Base-by-base conservation (phyloP, 2,113 vertebrate species). In the Carlito syrichta region DNA sequence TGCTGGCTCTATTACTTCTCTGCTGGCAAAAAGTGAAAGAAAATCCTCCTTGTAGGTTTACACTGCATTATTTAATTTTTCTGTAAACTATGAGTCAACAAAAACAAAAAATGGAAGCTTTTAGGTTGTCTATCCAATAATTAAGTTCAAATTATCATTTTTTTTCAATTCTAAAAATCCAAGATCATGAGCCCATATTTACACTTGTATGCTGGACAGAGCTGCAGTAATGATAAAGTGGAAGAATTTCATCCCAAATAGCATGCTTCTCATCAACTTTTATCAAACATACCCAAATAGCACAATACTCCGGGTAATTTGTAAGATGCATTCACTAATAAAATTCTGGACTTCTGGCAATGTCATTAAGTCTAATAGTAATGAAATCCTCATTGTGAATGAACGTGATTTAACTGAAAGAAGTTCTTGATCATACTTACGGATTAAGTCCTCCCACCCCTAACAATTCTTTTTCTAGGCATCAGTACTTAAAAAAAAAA, bases 11-110 rank as follows among this genome's bases (percentile, higher is more conserved):
- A 77, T 95, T 95, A 88, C 92, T 82, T 40, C 82, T 94, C 93
- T 68, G 43, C 91, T 96, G 88, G 92, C n/a, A 98, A 90, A 95
- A 96, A 52, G 74, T 27, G 93, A 98, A 98, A 98, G 96, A 82
- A 97, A 97, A 92, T 91, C 19, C 82, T 97, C 62, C 20, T 92
- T 84, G 89, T 56, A 3, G 92, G 22, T 96, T 96, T 96, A 16
- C 45, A 94, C 56, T 79, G 56, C 30, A 94, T 95, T 94, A 95
- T 82, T 94, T 96, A 89, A 85, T 88, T 83, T 84, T n/a, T 84
- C 69, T 95, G 83, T 88, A 93, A 95, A 96, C 50, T 94, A 56
- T 50, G 56, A 87, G 32, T 96, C 94, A 96, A 95, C 93, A 91
- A 96, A 91, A 43, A 8, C 45, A 93, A 76, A 97, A n/a, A 97